These are phyloP conservation scores for Morinoia aosen DNA, from an alignment of 2,888 invertebrate genomes.

Conservation along the genomic window DNA sequence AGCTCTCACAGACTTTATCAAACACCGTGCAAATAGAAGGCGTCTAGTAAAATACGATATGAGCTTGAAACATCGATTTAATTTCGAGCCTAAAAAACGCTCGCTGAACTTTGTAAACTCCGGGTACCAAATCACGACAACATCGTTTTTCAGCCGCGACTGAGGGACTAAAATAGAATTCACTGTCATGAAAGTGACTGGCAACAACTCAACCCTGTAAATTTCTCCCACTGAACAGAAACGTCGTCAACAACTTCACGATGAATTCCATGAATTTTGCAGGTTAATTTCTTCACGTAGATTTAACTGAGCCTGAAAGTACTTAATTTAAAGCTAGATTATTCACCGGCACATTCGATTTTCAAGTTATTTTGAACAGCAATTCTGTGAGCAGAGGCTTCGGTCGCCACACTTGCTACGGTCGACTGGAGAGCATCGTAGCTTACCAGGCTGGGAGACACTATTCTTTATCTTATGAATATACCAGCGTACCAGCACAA, in stretches of 20 bases:
- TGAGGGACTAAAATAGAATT: neutral
- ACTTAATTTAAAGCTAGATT: neutral
- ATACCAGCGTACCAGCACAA: too few species aligned
- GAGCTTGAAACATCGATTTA: too few species aligned
- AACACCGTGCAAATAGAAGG: too few species aligned
- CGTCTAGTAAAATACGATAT: too few species aligned
- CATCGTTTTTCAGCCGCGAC: neutral
- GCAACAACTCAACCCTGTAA: neutral
- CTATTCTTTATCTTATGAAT: too few species aligned
- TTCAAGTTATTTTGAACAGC: neutral
- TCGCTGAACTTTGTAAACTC: too few species aligned
- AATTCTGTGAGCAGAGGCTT: neutral
- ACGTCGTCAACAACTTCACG: neutral
- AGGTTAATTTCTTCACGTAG: neutral
- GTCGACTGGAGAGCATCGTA: too few species aligned
- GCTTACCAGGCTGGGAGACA: too few species aligned
- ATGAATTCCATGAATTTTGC: neutral
- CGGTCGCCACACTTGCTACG: neutral
- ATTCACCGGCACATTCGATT: neutral
- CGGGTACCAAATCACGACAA: neutral
- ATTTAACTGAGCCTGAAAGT: neutral
- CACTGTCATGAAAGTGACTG: neutral
- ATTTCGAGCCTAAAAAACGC: too few species aligned
- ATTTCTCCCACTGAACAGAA: neutral
- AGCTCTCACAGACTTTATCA: too few species aligned